Percentiles rank a stretch among this genome's conserved stretches.
These are phyloP conservation scores for Bradypus variegatus DNA, from an alignment of 2,797 vertebrate species.

Conservation along the genomic window DNA sequence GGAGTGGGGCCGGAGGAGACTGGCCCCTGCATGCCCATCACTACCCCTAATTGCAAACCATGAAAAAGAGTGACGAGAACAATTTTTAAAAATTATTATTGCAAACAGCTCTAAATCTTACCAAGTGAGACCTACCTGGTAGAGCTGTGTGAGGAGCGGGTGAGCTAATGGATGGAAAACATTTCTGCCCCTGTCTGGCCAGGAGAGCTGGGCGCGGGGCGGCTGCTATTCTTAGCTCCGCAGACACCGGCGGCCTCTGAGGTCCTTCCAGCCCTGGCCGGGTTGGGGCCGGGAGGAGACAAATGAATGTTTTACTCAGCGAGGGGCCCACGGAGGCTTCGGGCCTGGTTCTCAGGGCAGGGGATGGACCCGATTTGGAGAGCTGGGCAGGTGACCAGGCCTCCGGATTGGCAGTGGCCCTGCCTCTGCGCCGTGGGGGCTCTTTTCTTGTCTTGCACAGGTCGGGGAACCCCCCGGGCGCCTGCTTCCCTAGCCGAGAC, in stretches of 20 bases:
- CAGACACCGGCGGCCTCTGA: not conserved
- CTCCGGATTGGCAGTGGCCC: not conserved
- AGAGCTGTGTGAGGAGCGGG: slow-evolving; percentile 32
- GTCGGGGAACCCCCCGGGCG: slow-evolving; percentile 20
- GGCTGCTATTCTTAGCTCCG: slow-evolving; percentile 49
- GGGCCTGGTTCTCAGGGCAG: not conserved
- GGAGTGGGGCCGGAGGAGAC: too few species aligned
- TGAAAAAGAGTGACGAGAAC: not conserved
- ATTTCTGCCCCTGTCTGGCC: not conserved
- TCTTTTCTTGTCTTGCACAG: slow-evolving; percentile 19
- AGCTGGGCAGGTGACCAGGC: not conserved
- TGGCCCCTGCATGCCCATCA: not conserved
- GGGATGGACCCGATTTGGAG: not conserved
- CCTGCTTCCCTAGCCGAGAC: not conserved
- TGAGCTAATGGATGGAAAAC: slow-evolving; percentile 52
- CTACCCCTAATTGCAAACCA: not conserved
- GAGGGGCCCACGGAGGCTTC: not conserved
- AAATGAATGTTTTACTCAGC: not conserved
- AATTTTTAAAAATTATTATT: slow-evolving; percentile 33
- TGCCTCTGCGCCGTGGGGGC: not conserved
- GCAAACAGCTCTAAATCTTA: slow-evolving; percentile 43
- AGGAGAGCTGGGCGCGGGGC: too few species aligned
- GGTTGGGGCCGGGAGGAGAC: not conserved
- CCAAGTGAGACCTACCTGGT: slow-evolving; percentile 57
- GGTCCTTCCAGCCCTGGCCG: slow-evolving; percentile 26